phyloP scores from a whole-genome alignment of 2,797 vertebrate genomes.

The Microctenopoma stevenorrisi region DNA sequence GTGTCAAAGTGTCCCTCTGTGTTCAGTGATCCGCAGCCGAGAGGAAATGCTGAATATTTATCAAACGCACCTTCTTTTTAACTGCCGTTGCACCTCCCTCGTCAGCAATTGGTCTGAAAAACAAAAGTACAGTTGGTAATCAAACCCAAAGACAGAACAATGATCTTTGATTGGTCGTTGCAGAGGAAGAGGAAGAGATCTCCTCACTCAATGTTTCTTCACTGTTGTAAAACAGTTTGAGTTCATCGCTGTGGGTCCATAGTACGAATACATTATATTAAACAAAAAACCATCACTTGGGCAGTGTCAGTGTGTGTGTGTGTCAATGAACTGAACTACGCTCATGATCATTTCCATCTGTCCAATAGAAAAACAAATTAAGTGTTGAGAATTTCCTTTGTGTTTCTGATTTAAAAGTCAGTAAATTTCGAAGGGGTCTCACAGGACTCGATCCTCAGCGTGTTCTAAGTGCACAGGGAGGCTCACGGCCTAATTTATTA shows the following conservation, averaged over 20 bases:
- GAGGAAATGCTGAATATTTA: conserved; percentile 68
- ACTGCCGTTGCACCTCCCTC: conserved; percentile 75
- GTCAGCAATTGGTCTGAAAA: conserved; percentile 77
- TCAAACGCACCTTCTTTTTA: conserved; percentile 62
- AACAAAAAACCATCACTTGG: neutral
- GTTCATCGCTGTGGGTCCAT: neutral
- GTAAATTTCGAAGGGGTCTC: conserved; percentile 31
- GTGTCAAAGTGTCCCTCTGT: conserved; percentile 25
- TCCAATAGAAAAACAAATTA: conserved; percentile 24
- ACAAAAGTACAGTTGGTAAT: conserved; percentile 52
- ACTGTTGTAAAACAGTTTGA: neutral
- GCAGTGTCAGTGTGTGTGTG: conserved; percentile 1
- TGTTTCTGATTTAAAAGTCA: conserved; percentile 19
- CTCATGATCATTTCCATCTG: conserved; percentile 2
- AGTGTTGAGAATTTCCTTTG: conserved; percentile 24
- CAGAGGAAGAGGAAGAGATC: conserved; percentile 9
- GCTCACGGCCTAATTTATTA: conserved; percentile 41
- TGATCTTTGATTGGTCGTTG: conserved; percentile 63
- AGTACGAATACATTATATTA: neutral
- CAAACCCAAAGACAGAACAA: conserved; percentile 41
- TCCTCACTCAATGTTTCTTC: neutral
- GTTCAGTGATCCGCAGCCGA: conserved; percentile 42
- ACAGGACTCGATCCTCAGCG: conserved; percentile 37
- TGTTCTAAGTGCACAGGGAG: conserved; percentile 20
- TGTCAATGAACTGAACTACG: neutral